Evolutionary conservation across 2,797 vertebrate genomes (phyloP), one percentile per base, ranked within the genome.

Genomic region (Hypotaenidia okinawae): DNA sequence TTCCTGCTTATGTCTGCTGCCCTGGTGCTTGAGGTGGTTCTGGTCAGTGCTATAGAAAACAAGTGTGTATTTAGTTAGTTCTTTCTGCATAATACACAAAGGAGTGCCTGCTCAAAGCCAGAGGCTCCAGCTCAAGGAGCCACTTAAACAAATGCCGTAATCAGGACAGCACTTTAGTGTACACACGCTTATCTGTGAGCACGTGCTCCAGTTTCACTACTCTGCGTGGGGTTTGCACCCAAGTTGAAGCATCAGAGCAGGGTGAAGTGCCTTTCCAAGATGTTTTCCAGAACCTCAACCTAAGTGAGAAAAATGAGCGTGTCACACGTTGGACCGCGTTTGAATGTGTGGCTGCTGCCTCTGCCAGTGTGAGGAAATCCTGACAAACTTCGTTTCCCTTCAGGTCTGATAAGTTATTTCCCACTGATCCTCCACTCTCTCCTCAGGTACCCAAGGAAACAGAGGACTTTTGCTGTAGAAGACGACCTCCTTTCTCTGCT

Each of bases 21-120:
- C 87, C 79, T 59, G 82, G 82, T 1, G 58, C 91, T 94, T 28
- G 92, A 84, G 82, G 87, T 91, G 79, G 92, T 95, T 96, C 92
- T 95, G 94, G 94, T 95, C 95, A 95, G 76, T n/a, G 96, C 91
- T 94, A 96, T 0, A 73, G 89, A 94, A 94, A 96, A 93, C 89
- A 96, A 95, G 62, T 2, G 1, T 72, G 39, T 91, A 43, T 92
- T 93, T 92, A 72, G 81, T 81, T 72, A 85, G 87, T 13, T 62
- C 91, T 78, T 62, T 78, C 85, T 84, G 69, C 25, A 4, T 59
- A 91, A 57, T 39, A 59, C 54, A 39, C 25, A 27, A 58, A 78
- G 92, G 39, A 96, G 41, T 32, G 68, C 66, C 72, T 85, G 90
- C 85, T 89, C 62, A 89, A 72, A 93, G 76, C 87, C 57, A 84